Conservation (phyloP, 2,797 vertebrate genomes). For the Leptoclinus maculatus region DNA sequence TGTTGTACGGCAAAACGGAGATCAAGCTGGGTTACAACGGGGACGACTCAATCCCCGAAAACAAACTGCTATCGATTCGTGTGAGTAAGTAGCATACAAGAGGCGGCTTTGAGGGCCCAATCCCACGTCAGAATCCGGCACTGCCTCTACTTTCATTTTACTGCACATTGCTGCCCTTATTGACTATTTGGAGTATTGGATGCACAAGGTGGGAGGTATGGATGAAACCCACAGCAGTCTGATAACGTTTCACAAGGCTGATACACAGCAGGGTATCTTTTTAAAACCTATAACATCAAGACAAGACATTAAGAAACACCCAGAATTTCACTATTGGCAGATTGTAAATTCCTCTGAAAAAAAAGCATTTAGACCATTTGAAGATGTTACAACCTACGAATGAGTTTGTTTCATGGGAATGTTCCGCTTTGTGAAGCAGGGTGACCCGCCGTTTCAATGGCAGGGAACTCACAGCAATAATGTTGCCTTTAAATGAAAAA, state of each 20-base stretch:
- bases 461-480: background rate
- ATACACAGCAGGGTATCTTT: slow-evolving; percentile 5
- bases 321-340: background rate
- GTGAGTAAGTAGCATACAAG: slow-evolving; percentile 54
- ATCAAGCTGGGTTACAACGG: slow-evolving; percentile 68
- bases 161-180: slow-evolving; percentile 47
- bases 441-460: background rate
- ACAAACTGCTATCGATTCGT: slow-evolving; percentile 77
- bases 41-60: slow-evolving; percentile 65
- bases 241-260: background rate
- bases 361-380: background rate
- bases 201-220: background rate
- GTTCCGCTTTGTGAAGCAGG: slow-evolving; percentile 1
- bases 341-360: background rate
- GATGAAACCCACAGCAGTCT: slow-evolving; percentile 16
- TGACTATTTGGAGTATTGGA: slow-evolving; percentile 39
- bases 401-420: slow-evolving; percentile 6
- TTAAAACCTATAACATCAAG: slow-evolving; percentile 1
- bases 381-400: background rate
- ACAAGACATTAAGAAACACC: background rate
- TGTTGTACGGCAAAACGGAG: slow-evolving; percentile 65
- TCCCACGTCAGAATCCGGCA: slow-evolving; percentile 39
- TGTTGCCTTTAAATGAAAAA: slow-evolving; percentile 11
- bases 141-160: slow-evolving; percentile 47
- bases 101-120: slow-evolving; percentile 49